These are phyloP conservation scores for Dicaeum eximium DNA, from an alignment of 2,113 vertebrate genomes.

Conservation along the genomic window DNA sequence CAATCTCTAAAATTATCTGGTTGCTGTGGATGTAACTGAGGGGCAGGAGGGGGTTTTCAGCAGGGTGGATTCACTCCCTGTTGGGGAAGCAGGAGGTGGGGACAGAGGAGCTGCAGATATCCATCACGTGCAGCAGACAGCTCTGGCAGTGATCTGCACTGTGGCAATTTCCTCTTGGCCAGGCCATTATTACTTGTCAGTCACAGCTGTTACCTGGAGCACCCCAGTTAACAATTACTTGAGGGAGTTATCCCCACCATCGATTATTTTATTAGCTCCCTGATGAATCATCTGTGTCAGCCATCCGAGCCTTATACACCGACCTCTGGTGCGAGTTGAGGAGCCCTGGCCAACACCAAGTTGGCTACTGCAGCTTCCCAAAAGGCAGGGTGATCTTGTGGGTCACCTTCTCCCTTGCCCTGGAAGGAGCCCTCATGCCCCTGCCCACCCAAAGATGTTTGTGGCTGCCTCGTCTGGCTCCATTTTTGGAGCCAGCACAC, in stretches of 20 bases:
- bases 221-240: slow-evolving; percentile 10
- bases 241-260: not conserved
- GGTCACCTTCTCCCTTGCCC: not conserved
- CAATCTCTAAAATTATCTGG: slow-evolving; percentile 11
- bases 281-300: not conserved
- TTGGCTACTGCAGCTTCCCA: not conserved
- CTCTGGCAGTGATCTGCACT: slow-evolving; percentile 3
- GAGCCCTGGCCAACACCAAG: not conserved
- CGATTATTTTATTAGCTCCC: slow-evolving; percentile 34
- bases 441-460: not conserved
- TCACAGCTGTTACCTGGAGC: slow-evolving; percentile 14
- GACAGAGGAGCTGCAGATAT: not conserved
- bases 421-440: not conserved
- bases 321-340: not conserved
- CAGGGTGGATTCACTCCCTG: not conserved
- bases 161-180: not conserved
- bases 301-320: not conserved
- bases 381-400: not conserved
- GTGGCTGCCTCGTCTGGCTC: not conserved
- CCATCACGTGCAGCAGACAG: slow-evolving; percentile 13
- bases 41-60: not conserved
- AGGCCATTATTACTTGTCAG: not conserved
- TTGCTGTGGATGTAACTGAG: not conserved
- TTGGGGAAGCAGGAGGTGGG: not conserved
- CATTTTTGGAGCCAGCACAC: accelerated